Evolutionary conservation across 1,140 invertebrate species (phyloP), one percentile per base, ranked within the genome.

Genomic region (Diorhabda carinulata): DNA sequence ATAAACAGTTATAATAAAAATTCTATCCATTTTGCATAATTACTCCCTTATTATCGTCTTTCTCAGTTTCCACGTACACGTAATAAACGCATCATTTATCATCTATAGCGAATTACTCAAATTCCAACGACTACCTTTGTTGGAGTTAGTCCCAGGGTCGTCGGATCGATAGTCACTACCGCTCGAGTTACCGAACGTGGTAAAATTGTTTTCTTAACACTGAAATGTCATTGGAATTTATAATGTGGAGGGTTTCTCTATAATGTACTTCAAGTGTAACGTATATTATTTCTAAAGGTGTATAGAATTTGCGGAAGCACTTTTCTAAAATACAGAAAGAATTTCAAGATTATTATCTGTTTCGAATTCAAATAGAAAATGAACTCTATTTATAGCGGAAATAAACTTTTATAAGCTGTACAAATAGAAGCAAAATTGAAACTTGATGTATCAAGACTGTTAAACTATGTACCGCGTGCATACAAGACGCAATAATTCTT

Each of bases 71-170:
- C n/a, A 6, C n/a, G 47, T n/a, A 52, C 47, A 52, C 47, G 47
- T 52, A 52, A 52, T 52, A 52, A 52, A 52, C 47, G n/a, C 47
- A 52, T 52, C 47, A 52, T 52, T 52, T 52, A 52, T 52, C 47
- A 52, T 52, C 47, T n/a, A 52, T 52, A n/a, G 6, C n/a, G 47
- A 52, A 52, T 52, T 52, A 6, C 47, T 52, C 6, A 52, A 52
- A 52, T 52, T 52, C 47, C 47, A 52, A 52, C 47, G 4, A 4
- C 47, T n/a, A 52, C 47, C 47, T 52, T 52, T 52, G 47, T 52
- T 52, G n/a, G n/a, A 52, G 47, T 52, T 52, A 52, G 47, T 6
- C 6, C 47, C 47, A 6, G 47, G n/a, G 47, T 52, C 47, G 47
- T 8, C 47, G n/a, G 47, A 52, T 52, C 47, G 47, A 52, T 52